These are phyloP conservation scores for Psittacara wagleri DNA, from an alignment of 2,113 vertebrate genomes.

Conservation along the genomic window DNA sequence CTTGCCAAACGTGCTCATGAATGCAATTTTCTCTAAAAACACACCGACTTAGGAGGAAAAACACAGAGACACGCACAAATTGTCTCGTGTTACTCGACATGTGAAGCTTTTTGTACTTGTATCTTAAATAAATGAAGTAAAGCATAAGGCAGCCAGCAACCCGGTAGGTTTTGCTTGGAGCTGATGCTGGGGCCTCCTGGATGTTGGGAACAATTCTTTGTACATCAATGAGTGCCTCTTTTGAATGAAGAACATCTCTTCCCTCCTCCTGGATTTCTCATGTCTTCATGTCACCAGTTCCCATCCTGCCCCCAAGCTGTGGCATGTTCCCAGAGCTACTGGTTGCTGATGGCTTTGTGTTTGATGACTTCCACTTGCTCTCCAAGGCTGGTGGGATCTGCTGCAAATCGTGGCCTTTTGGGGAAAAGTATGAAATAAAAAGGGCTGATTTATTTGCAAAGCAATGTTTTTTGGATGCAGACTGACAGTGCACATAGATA, in stretches of 20 bases:
- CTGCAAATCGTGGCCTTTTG: background rate
- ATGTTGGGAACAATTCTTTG: background rate
- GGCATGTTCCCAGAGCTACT: background rate
- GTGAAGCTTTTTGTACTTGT: background rate
- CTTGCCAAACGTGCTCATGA: slow-evolving; percentile 19
- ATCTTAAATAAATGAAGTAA: background rate
- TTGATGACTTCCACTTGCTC: slow-evolving; percentile 4
- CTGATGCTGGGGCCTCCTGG: background rate
- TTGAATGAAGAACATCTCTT: background rate
- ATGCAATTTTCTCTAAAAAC: background rate
- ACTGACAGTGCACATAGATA: background rate
- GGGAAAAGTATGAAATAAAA: background rate
- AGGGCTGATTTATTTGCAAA: background rate
- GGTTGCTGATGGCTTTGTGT: background rate
- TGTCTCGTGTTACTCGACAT: background rate
- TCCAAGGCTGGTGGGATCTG: background rate
- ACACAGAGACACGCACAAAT: background rate
- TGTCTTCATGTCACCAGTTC: background rate
- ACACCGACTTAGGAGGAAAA: background rate
- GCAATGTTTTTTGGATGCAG: background rate
- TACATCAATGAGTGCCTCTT: background rate
- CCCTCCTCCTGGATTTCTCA: background rate
- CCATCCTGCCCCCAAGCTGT: background rate
- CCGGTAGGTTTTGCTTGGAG: background rate
- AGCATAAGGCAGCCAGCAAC: background rate